phyloP scores from a whole-genome alignment of 2,113 vertebrate species.

The Cyanistes caeruleus region DNA sequence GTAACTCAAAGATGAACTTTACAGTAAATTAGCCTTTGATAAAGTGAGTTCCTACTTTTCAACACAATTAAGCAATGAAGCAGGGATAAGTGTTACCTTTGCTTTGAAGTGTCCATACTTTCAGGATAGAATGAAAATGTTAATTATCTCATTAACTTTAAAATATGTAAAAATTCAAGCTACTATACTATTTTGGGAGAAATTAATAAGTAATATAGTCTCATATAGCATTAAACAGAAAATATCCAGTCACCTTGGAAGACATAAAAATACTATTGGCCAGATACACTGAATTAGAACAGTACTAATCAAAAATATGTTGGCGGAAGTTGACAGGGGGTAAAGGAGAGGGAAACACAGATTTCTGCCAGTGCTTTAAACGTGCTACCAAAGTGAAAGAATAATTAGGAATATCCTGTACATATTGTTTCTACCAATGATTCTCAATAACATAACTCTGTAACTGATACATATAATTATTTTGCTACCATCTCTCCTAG shows the following conservation, averaged over 20 bases:
- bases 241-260: neutral
- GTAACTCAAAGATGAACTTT: neutral
- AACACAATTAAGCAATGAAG: neutral
- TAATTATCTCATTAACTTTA: neutral
- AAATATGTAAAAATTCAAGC: neutral
- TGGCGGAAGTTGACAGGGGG: neutral
- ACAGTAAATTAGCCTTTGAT: neutral
- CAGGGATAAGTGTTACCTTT: neutral
- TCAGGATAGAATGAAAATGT: neutral
- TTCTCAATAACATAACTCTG: neutral
- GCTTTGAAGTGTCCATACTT: neutral
- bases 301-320: neutral
- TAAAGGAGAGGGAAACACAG: neutral
- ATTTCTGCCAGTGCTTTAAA: neutral
- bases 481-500: constrained; percentile 7
- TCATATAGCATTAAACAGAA: neutral
- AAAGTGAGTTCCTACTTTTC: neutral
- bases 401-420: constrained; percentile 30
- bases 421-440: neutral
- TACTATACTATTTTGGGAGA: neutral
- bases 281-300: neutral
- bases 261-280: neutral
- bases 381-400: neutral
- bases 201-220: neutral
- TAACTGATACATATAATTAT: constrained; percentile 21